phyloP scores from a whole-genome alignment of 2,888 invertebrate species.

The Zygogramma bicolorata region DNA sequence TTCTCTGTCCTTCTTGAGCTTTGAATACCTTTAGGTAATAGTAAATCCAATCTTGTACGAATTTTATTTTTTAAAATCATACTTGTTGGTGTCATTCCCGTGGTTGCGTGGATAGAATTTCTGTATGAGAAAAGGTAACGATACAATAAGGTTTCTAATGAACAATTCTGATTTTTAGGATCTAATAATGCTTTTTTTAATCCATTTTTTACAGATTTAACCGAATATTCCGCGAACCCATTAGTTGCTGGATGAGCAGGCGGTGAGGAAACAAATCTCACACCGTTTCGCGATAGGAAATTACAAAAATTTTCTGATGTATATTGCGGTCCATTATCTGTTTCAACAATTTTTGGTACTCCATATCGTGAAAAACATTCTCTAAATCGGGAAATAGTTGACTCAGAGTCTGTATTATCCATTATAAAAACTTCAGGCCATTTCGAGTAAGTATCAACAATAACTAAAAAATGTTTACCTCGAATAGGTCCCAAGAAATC shows the following conservation, averaged over 20 bases:
- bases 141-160: neutral
- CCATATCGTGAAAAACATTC: constrained; percentile 14
- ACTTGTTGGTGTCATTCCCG: neutral
- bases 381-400: neutral
- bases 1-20: neutral
- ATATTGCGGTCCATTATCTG: constrained; percentile 5
- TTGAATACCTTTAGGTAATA: neutral
- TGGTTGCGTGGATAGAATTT: neutral
- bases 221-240: neutral
- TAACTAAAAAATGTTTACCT: constrained; percentile 22
- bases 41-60: neutral
- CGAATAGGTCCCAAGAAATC: constrained; percentile 23
- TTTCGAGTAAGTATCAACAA: constrained; percentile 26
- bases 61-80: constrained; percentile 9
- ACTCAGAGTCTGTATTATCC: constrained; percentile 4
- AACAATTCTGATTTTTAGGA: neutral
- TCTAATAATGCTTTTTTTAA: neutral
- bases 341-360: constrained; percentile 13
- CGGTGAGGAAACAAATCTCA: neutral
- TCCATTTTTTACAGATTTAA: neutral
- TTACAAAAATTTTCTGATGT: constrained; percentile 20
- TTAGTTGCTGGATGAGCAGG: neutral
- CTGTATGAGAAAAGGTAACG: neutral
- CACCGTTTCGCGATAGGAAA: constrained; percentile 2
- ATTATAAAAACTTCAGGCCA: constrained; percentile 25